These are phyloP conservation scores for Poeciliopsis retropinna DNA, from an alignment of 2,113 vertebrate species.

Conservation along the genomic window DNA sequence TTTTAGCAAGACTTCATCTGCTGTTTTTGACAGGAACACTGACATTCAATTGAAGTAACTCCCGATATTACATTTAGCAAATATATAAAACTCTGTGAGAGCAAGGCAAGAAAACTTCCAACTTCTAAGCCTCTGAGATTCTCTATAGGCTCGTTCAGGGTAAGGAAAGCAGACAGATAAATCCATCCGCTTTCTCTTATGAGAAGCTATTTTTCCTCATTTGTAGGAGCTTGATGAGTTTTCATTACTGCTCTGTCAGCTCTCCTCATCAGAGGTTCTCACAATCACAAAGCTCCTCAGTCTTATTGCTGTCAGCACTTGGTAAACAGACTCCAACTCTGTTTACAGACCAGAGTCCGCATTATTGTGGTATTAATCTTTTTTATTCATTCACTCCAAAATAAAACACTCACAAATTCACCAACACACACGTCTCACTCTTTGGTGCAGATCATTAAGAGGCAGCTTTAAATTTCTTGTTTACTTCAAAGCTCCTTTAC, in stretches of 20 bases:
- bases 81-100: background rate
- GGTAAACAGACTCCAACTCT: conserved; percentile 30
- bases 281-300: conserved; percentile 34
- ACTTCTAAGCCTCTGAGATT: background rate
- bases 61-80: background rate
- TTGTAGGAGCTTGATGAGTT: conserved; percentile 41
- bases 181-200: background rate
- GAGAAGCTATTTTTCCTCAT: conserved; percentile 9
- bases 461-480: background rate
- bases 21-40: background rate
- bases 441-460: background rate
- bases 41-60: conserved; percentile 2
- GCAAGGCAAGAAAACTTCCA: background rate
- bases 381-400: conserved; percentile 22
- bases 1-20: background rate
- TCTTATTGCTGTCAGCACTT: conserved; percentile 45
- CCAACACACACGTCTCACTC: background rate
- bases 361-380: conserved; percentile 40
- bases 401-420: background rate
- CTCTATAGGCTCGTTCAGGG: background rate
- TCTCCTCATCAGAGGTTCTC: conserved; percentile 23
- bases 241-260: conserved; percentile 42
- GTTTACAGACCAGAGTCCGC: conserved; percentile 31
- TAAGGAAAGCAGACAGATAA: background rate
- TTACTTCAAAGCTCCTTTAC: background rate